Base-by-base conservation (phyloP, 92 coral and sea anemone species). In the Actinernus sp. region DNA sequence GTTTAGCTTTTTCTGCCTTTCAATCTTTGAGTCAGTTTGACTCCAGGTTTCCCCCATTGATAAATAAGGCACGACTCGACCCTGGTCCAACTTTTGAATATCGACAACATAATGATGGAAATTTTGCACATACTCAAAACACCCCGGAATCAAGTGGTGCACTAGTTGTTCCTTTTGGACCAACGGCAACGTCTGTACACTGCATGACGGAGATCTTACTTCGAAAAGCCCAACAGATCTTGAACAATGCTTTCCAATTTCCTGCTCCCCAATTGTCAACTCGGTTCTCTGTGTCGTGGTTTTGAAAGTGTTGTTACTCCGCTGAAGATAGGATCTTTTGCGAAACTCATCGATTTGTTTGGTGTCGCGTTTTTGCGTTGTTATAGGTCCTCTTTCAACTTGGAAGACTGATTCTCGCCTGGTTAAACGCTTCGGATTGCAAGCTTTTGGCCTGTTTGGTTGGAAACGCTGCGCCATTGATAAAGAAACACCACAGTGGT, bases 21-120 rank as follows among this genome's bases (percentile, higher is more conserved):
- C 34, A 20, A 10, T 56, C 1, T 22, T 21, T 3, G 50, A 16
- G 26, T 52, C 63, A 8, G 33, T 38, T 2, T 68, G 32, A 17
- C 44, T 66, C 21, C 1, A 18, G 10, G 17, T 31, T 26, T 61
- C 38, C 33, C 47, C 37, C 1, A 57, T 30, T 20, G 92, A 57
- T 12, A 90, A 78, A 56, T 90, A 90, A 18, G 83, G 72, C 0
- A 90, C 79, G 8, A 68, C 50, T 10, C 38, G 44, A 0, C 89
- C 96, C 23, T 66, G 71, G 31, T 64, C 63, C 41, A 90, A 33
- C 33, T 69, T 83, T 37, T 71, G 82, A 22, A 90, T 51, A 27
- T 90, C 96, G 10, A 61, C 63, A 3, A 73, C 68, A 31, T 90
- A 90, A 58, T 90, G 96, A 49, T 90, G 96, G 56, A 66, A 90